Conservation (phyloP, 64 coral and sea anemone species). For the Anthopleura sola region DNA sequence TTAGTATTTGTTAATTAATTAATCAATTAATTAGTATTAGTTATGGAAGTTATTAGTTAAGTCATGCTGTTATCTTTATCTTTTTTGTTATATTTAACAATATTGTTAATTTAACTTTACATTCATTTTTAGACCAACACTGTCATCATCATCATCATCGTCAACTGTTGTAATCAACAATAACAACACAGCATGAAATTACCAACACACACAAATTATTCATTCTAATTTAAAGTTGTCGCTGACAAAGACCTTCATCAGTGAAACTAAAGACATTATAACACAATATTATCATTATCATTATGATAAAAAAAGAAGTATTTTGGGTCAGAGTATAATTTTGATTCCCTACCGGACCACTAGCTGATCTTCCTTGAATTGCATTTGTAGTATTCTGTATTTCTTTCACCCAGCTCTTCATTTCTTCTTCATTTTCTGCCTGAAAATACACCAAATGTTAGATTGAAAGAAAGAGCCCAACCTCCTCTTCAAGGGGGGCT, state of each 20-base stretch:
- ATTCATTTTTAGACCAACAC: background rate
- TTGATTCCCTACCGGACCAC: conserved; percentile 39
- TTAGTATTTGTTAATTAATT: too few species aligned
- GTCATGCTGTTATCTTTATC: too few species aligned
- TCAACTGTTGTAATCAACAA: background rate
- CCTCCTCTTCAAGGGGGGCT: background rate
- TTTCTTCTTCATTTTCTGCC: conserved; percentile 45
- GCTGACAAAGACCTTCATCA: too few species aligned
- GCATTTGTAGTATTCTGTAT: conserved; percentile 28
- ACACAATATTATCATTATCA: background rate
- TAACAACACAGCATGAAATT: background rate
- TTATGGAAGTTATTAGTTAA: too few species aligned
- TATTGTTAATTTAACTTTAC: too few species aligned
- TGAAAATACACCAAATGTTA: background rate
- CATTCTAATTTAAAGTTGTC: too few species aligned
- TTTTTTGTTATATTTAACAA: too few species aligned
- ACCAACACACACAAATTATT: background rate
- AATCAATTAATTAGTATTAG: too few species aligned
- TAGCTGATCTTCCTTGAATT: conserved; percentile 37
- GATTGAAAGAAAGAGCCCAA: background rate
- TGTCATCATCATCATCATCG: background rate
- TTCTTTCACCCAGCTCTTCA: conserved; percentile 53
- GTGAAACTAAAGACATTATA: too few species aligned
- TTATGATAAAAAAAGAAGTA: background rate
- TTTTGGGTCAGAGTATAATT: background rate